Conservation (phyloP, 2,888 invertebrate species). For the Belgica antarctica region DNA sequence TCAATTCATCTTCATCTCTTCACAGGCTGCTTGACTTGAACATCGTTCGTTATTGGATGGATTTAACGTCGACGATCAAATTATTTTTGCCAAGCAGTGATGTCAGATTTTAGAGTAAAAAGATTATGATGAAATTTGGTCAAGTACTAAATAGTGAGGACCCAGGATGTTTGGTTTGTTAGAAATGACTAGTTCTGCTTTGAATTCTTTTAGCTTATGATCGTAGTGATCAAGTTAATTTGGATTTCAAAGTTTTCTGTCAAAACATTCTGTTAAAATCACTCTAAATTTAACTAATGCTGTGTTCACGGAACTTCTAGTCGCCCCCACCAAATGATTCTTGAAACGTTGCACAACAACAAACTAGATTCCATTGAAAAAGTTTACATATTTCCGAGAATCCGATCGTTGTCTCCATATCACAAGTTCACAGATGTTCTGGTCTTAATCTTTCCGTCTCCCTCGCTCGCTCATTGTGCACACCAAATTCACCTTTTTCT, state of each 20-base stretch:
- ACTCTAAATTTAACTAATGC: no score
- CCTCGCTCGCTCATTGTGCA: constrained; percentile 22
- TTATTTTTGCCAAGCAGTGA: neutral
- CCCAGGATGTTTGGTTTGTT: no score
- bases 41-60: neutral
- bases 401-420: constrained; percentile 39
- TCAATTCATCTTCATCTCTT: constrained; percentile 21
- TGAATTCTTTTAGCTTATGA: no score
- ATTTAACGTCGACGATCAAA: constrained; percentile 5
- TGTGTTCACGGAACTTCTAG: no score
- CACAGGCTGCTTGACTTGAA: neutral
- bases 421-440: constrained; percentile 39
- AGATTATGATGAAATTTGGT: no score
- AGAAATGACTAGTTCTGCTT: no score
- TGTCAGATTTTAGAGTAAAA: no score
- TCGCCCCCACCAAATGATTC: neutral
- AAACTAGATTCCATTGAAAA: constrained; percentile 36
- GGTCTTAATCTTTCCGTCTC: constrained; percentile 4
- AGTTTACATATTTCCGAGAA: constrained; percentile 43
- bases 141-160: no score
- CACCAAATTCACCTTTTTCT: constrained; percentile 8
- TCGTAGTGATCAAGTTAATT: no score
- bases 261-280: no score
- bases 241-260: no score
- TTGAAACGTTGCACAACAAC: constrained; percentile 19